phyloP scores from a whole-genome alignment of 2,797 vertebrate species.

The Rhinatrema bivittatum region DNA sequence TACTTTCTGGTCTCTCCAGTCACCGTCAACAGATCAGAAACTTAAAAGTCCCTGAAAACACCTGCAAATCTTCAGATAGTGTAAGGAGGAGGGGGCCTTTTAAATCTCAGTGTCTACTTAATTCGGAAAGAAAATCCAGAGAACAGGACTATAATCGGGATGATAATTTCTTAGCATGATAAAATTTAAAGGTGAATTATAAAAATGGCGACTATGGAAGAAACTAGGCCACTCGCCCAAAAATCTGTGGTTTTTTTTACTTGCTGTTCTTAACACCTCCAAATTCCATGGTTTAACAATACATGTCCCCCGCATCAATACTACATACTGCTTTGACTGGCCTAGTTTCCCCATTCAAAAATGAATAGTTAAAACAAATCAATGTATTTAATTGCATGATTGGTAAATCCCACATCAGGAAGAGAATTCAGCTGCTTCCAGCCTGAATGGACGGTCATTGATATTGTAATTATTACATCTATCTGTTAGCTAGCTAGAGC shows the following conservation, averaged over 20 bases:
- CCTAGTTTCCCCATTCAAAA: constrained; percentile 36
- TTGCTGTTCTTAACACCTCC: neutral
- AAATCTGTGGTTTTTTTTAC: constrained; percentile 1
- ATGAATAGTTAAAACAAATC: constrained; percentile 43
- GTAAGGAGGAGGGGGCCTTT: too few species aligned
- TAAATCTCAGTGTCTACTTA: neutral
- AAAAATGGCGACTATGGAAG: neutral
- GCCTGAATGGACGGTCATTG: constrained; percentile 25
- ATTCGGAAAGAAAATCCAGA: neutral
- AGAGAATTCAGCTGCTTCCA: constrained; percentile 35
- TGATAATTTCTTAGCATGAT: too few species aligned
- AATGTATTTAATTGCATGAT: constrained; percentile 36
- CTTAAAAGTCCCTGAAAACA: too few species aligned
- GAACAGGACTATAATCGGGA: neutral
- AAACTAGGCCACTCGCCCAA: neutral
- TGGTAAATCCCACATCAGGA: constrained; percentile 37
- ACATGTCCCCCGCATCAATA: neutral
- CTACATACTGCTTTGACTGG: constrained; percentile 2
- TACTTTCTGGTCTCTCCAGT: too few species aligned
- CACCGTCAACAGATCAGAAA: too few species aligned
- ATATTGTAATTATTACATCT: constrained; percentile 39
- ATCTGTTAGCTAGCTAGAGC: constrained; percentile 33
- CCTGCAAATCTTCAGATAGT: too few species aligned
- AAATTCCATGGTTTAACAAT: constrained; percentile 13
- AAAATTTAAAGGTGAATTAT: too few species aligned